These are phyloP conservation scores for Olivierus martensii DNA, from an alignment of 1,140 invertebrate species.

Conservation along the genomic window DNA sequence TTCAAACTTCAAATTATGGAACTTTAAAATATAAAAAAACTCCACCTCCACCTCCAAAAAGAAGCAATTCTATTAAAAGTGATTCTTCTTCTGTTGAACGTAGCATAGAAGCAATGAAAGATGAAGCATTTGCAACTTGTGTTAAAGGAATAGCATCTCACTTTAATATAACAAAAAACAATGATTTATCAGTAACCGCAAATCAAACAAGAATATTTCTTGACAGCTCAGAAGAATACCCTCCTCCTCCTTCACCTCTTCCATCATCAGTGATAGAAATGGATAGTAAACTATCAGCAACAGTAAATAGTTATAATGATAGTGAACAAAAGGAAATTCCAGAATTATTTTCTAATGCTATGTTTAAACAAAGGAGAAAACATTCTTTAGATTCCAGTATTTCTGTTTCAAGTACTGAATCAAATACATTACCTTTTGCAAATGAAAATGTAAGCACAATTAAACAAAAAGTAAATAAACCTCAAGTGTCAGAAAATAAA, in stretches of 20 bases:
- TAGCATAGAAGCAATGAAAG: slow-evolving; percentile 16
- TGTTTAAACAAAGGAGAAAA: not conserved
- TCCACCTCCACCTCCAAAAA: slow-evolving; percentile 71
- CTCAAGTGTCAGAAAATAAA: not conserved
- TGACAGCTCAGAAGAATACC: slow-evolving; percentile 29
- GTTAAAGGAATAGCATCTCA: slow-evolving; percentile 31
- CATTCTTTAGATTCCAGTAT: slow-evolving; percentile 50
- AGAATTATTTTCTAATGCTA: not conserved
- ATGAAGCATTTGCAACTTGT: slow-evolving; percentile 31
- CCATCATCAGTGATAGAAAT: slow-evolving; percentile 14
- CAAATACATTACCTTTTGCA: slow-evolving; percentile 92
- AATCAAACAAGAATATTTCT: slow-evolving; percentile 16
- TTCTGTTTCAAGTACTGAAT: slow-evolving; percentile 67
- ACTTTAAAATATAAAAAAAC: slow-evolving; percentile 35
- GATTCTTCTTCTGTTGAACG: not conserved
- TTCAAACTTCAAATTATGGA: not conserved
- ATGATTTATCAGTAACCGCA: slow-evolving; percentile 19
- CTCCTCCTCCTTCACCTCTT: slow-evolving; percentile 34
- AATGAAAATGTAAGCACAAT: slow-evolving; percentile 98
- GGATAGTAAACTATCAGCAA: not conserved
- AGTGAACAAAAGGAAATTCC: slow-evolving; percentile 3
- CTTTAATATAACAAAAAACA: slow-evolving; percentile 23
- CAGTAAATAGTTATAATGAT: not conserved
- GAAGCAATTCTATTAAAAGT: slow-evolving; percentile 36
- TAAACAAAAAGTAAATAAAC: slow-evolving; percentile 54